phyloP scores from a whole-genome alignment of 2,113 vertebrate species.

The Sylvia atricapilla region DNA sequence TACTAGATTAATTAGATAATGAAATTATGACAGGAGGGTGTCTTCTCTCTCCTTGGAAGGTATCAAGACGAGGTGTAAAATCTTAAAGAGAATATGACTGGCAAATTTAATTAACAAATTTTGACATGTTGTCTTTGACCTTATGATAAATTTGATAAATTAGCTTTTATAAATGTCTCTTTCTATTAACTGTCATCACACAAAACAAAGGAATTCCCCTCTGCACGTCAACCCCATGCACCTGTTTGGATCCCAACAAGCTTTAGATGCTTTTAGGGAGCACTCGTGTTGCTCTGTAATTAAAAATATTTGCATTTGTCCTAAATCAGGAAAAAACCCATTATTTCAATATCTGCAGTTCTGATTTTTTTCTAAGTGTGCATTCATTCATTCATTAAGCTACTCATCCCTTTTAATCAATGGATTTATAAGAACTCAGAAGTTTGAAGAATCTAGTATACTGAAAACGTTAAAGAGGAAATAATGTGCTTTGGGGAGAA shows the following conservation, averaged over 20 bases:
- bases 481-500: neutral
- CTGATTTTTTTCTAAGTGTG: neutral
- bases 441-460: neutral
- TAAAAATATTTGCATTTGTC: neutral
- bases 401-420: neutral
- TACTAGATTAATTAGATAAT: neutral
- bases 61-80: neutral
- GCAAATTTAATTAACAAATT: neutral
- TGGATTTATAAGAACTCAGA: neutral
- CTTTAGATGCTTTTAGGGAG: neutral
- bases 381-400: neutral
- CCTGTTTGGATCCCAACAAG: neutral
- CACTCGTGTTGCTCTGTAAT: neutral
- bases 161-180: neutral
- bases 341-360: neutral
- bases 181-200: neutral
- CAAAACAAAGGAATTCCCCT: neutral
- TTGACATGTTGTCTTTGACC: neutral
- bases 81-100: neutral
- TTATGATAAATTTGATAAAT: neutral
- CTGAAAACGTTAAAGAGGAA: neutral
- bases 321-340: neutral
- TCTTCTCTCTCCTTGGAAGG: neutral
- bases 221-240: fast-evolving
- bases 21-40: neutral